Base-by-base conservation (phyloP, 2,797 vertebrate genomes). In the Simalia tracyae region DNA sequence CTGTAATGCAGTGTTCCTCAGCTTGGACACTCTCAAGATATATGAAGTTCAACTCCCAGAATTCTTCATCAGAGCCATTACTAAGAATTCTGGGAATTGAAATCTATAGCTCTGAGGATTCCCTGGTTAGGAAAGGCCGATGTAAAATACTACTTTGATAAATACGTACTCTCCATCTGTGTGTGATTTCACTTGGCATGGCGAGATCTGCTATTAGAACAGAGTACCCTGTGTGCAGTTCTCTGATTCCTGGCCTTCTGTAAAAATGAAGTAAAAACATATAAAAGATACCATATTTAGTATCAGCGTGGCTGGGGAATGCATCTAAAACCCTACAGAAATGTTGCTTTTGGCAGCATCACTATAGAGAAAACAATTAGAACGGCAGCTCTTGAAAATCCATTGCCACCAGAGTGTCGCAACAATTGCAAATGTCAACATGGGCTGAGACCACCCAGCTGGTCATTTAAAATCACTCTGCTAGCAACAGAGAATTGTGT, bases 311-410 rank as follows among this genome's bases (percentile, higher is more conserved):
- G 19, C 28, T 60, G 57, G 7, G 56, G 61, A 86, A 87, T 56
- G n/a, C 1, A 76, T 89, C 50, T 2, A 26, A n/a, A 91, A 87
- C 31, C 4, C 31, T 17, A 10, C 3, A 42, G 57, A 86, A 87
- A 57, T 57, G 46, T 28, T 60, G 84, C 36, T 92, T 92, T 56
- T 46, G n/a, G 57, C 57, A 63, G 64, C 84, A 61, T 63, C 46
- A 24, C 57, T 87, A 14, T 42, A 85, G 88, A 36, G 64, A 61
- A 90, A 90, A 61, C 86, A 90, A 92, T 72, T 24, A 36, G 66
- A 90, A 59, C 6, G 24, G 42, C 28, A 60, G 61, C 24, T 61
- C 24, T 76, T 85, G 8, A 36, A 84, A 92, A 60, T 15, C 28
- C 50, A 12, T 26, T 90, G 86, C 56, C 28, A 28, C 36, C 15